Conservation (phyloP, 2,113 vertebrate species). For the Tachuris rubrigastra region DNA sequence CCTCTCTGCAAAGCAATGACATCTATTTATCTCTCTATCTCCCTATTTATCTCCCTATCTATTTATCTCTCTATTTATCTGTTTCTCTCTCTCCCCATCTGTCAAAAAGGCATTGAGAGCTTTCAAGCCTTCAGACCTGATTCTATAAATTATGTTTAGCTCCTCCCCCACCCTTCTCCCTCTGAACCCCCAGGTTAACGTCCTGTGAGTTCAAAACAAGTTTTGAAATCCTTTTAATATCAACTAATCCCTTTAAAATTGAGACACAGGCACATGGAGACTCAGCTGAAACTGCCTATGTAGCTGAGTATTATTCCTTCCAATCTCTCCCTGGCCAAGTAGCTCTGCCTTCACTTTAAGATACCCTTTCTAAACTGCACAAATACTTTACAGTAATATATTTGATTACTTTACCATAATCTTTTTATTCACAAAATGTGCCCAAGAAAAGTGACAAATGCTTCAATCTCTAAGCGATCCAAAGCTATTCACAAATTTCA, state of each 20-base stretch:
- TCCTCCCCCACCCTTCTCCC: not conserved
- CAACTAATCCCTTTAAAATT: slow-evolving; percentile 29
- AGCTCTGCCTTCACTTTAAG: not conserved
- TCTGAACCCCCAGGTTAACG: not conserved
- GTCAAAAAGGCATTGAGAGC: not conserved
- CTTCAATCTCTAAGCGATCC: not conserved
- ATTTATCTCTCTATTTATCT: not conserved
- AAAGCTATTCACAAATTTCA: not conserved
- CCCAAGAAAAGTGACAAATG: not conserved
- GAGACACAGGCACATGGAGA: not conserved
- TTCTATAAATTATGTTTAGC: not conserved
- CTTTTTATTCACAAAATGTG: not conserved
- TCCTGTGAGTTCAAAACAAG: not conserved
- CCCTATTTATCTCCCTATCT: too few species aligned
- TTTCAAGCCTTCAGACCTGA: not conserved
- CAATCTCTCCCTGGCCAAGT: not conserved
- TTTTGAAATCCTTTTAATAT: slow-evolving; percentile 2
- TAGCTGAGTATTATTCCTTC: not conserved
- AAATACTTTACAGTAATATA: not conserved
- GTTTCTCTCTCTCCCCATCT: not conserved
- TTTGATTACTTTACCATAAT: not conserved
- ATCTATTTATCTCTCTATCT: not conserved
- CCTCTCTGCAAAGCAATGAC: not conserved
- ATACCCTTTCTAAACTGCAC: not conserved
- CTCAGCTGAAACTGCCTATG: not conserved